Base-by-base conservation (phyloP, 2,113 vertebrate species). In the Verasper variegatus region DNA sequence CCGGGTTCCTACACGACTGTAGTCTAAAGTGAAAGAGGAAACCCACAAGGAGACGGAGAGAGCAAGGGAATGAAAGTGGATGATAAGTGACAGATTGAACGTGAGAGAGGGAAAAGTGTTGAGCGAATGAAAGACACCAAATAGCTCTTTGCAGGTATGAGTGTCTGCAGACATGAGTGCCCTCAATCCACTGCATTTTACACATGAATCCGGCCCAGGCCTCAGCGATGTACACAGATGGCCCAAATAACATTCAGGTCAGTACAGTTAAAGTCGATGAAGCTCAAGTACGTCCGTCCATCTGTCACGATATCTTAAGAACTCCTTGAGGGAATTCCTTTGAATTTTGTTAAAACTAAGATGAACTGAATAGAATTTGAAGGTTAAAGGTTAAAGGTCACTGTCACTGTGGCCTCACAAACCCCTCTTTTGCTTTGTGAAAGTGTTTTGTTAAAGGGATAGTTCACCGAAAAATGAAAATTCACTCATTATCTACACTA, bases 81-180 rank as follows among this genome's bases (percentile, higher is more conserved):
- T 71, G 47, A 71, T 82, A 90, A 82, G 78, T 84, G 85, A 80
- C 62, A 86, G 75, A 76, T 62, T 80, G 81, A 76, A 69, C 82
- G 84, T 86, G 83, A 86, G 74, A 82, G 71, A 77, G 80, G 45
- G 57, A n/a, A 62, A 80, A 84, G 84, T 71, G 80, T 85, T 68
- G 64, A 75, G 63, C 4, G 86, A 65, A 85, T 23, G 74, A 76
- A 78, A 82, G 88, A 91, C 90, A 91, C 81, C 89, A 76, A 89
- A 92, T 91, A 86, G 91, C 91, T 94, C 78, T 94, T 94, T 93
- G 90, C 91, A 82, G 78, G 57, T 63, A 71, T 84, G 85, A 90
- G 87, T 84, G 86, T 83, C 63, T 85, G 86, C 80, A 84, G 87
- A 89, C 71, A 37, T 71, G 71, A 90, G 84, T 77, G 86, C 78